Evolutionary conservation across 2,888 invertebrate genomes (phyloP), one percentile per base, ranked within the genome.

Genomic region (Mythimna pallens): DNA sequence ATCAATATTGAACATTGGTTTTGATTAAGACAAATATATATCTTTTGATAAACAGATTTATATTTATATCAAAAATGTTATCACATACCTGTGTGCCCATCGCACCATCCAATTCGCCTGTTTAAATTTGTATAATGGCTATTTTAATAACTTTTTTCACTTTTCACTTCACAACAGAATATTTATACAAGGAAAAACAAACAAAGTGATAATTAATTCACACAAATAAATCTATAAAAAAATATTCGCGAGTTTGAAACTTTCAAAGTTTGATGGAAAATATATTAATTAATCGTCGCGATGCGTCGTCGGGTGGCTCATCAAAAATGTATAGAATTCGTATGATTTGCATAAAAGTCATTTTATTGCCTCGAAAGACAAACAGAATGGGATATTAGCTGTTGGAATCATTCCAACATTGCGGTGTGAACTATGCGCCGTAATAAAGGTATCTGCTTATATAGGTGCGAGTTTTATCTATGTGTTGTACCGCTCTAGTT

Each of bases 321-420:
- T 96, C 95, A 96, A 95, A 96, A 96, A 96, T 96, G 96, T 96
- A 96, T 96, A 95, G 96, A 96, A 96, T 96, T 95, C 96, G 94
- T 94, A 95, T 94, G 93, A 96, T 96, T 96, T 95, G 95, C 96
- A 96, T 96, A 96, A 96, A 96, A 96, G 95, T 95, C 96, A 96
- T 96, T 96, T 96, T 96, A 96, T 96, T 96, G 95, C 94, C 91
- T 93, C 95, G 94, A 92, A 96, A 96, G 96, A 96, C 96, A 96
- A 96, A 96, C 95, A 95, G 95, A 96, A 94, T 94, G 92, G 93
- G 89, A 95, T 95, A 95, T 96, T 95, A 96, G 94, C 92, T 90
- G 94, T 92, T 93, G 95, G 93, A 94, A 93, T 92, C 94, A 90
- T 89, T 94, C 93, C 93, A 92, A 91, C 89, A 91, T 86, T 89